A percentile compares a stretch with the other conserved stretches of the same genome.
Conservation (phyloP, 2,113 vertebrate genomes). For the Prunella himalayana region DNA sequence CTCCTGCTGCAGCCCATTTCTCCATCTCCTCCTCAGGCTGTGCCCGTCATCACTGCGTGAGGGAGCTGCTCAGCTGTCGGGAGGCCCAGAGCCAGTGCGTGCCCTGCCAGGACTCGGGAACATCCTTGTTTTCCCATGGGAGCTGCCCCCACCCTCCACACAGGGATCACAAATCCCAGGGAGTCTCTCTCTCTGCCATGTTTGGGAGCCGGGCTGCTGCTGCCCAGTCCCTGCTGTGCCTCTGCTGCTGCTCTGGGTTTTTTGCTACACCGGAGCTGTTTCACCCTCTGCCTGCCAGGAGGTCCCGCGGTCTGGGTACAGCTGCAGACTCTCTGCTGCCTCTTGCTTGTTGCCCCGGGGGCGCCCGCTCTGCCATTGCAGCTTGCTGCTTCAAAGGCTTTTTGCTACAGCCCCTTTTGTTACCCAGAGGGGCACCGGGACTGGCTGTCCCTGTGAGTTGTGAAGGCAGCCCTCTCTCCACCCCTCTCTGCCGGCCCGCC, state of each 20-base stretch:
- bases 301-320: neutral
- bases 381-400: neutral
- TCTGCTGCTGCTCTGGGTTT: neutral
- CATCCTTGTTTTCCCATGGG: neutral
- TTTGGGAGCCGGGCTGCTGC: neutral
- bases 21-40: too few relatives aligned
- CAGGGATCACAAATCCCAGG: neutral
- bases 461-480: neutral
- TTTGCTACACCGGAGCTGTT: neutral
- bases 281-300: neutral
- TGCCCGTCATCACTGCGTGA: rapidly evolving
- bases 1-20: too few relatives aligned
- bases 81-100: neutral
- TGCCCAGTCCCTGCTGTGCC: neutral
- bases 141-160: neutral
- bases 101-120: neutral
- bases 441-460: neutral
- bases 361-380: rapidly evolving
- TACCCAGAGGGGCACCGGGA: too few relatives aligned
- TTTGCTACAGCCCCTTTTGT: neutral
- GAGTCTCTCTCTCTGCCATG: neutral
- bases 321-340: neutral
- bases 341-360: too few relatives aligned
- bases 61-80: neutral
- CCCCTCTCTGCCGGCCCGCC: too few relatives aligned